A percentile compares a stretch with the other conserved stretches of the same genome.
These are phyloP conservation scores for Isichthys henryi DNA, from an alignment of 2,113 vertebrate species.

Conservation along the genomic window DNA sequence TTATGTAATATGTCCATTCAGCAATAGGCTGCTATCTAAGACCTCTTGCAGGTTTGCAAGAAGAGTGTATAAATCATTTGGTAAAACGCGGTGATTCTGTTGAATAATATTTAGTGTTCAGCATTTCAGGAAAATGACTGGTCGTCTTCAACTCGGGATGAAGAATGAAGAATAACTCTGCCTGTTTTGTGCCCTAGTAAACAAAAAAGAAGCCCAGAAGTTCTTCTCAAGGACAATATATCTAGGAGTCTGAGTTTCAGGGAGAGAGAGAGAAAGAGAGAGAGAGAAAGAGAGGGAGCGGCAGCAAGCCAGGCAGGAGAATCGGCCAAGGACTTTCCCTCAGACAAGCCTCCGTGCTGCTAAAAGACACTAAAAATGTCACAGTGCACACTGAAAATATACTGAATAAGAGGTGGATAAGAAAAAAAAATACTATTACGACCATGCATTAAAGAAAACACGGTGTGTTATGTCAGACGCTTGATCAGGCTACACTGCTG, in stretches of 20 bases:
- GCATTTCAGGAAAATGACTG: not conserved
- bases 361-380: not conserved
- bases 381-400: not conserved
- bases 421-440: not conserved
- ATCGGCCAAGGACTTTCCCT: not conserved
- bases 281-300: not conserved
- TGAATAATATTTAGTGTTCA: not conserved
- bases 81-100: too few relatives aligned
- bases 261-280: not conserved
- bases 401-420: not conserved
- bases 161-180: not conserved
- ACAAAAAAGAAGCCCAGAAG: not conserved
- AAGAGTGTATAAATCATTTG: not conserved
- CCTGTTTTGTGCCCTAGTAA: not conserved
- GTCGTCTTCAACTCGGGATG: not conserved
- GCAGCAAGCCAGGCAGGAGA: not conserved
- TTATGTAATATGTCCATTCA: not conserved
- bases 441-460: not conserved
- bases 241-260: not conserved
- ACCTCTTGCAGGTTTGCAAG: not conserved
- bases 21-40: not conserved
- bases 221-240: not conserved
- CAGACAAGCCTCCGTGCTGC: not conserved
- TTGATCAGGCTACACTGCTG: not conserved
- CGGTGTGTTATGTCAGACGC: not conserved